Evolutionary conservation across 2,113 vertebrate genomes (phyloP), one percentile per base, ranked within the genome.

Genomic region (Thamnophis sirtalis): DNA sequence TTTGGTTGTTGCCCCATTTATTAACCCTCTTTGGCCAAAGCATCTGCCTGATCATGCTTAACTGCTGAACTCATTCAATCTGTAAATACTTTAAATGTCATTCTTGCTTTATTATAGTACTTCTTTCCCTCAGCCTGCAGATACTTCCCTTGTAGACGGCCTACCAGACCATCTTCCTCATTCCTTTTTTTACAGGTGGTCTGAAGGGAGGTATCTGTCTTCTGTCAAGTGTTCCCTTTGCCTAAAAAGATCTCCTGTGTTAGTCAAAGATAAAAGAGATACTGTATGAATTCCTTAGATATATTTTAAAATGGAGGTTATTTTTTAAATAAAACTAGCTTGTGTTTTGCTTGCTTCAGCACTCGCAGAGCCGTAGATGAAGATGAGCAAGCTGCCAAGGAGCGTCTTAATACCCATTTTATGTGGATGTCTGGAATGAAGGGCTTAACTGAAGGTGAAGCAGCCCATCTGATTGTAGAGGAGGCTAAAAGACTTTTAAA

Each of bases 401-500:
- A 99, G 94, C 98, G 99, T 43, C 97, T 98, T 91, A 97, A 95
- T 19, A 95, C 97, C 86, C 97, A 96, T 56, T 98, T 98, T 51
- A 95, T 99, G 94, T 99, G 99, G 98, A 97, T 98, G 89, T 96
- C 97, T 0, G 98, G 98, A 24, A 98, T 98, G 91, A 98, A 97
- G 93, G 98, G 98, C 50, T 96, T 99, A 94, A 99, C 98, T 0
- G 98, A 99, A 95, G 97, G 96, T 50, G 98, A 99, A 95, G 99
- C 99, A 9, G 98, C 98, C 28, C 94, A 95, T 0, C 93, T 98
- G 91, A 98, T 99, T 1, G 98, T 99, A 80, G 97, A 98, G 43
- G 99, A 99, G 96, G 99, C 99, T 86, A 97, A 96, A 93, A 93
- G 95, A n/a, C 98, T 99, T 91, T 98, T 99, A 86, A 98, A 98